A percentile compares a stretch with the other conserved stretches of the same genome.
phyloP scores from a whole-genome alignment of 1,140 invertebrate species.

The Drosophila tristis region DNA sequence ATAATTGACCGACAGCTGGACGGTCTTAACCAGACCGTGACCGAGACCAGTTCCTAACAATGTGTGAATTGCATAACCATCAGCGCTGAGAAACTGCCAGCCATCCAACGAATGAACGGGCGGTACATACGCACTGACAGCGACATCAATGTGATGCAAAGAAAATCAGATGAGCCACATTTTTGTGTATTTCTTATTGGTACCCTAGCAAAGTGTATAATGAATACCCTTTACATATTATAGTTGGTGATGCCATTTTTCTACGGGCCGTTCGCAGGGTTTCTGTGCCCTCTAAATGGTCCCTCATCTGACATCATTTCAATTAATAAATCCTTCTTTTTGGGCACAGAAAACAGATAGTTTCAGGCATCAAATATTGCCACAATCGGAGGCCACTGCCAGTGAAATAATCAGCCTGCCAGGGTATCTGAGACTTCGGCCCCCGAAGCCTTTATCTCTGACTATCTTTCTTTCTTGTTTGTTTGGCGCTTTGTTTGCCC shows the following conservation, averaged over 20 bases:
- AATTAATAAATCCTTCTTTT: too few species aligned
- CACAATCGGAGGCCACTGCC: too few species aligned
- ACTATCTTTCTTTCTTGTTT: neutral
- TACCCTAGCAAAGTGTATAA: constrained; percentile 46
- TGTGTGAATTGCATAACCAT: constrained; percentile 77
- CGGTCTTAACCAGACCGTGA: constrained; percentile 5
- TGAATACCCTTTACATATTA: too few species aligned
- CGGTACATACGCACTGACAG: neutral
- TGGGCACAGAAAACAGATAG: too few species aligned
- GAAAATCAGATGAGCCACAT: neutral
- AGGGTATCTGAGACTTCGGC: neutral
- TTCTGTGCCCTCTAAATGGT: too few species aligned
- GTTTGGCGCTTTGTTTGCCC: too few species aligned
- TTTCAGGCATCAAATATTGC: too few species aligned
- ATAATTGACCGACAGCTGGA: constrained; percentile 61
- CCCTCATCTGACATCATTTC: too few species aligned
- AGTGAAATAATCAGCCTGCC: too few species aligned
- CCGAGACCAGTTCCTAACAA: constrained; percentile 54
- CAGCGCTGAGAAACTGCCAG: constrained; percentile 9
- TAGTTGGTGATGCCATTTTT: too few species aligned
- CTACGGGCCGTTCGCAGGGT: too few species aligned
- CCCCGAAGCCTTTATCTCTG: neutral
- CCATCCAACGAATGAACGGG: constrained; percentile 26
- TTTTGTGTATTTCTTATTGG: neutral
- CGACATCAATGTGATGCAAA: constrained; percentile 44